Percentiles rank a stretch among this genome's conserved stretches.
phyloP scores from a whole-genome alignment of 2,113 vertebrate species.

The Chloropsis hardwickii region DNA sequence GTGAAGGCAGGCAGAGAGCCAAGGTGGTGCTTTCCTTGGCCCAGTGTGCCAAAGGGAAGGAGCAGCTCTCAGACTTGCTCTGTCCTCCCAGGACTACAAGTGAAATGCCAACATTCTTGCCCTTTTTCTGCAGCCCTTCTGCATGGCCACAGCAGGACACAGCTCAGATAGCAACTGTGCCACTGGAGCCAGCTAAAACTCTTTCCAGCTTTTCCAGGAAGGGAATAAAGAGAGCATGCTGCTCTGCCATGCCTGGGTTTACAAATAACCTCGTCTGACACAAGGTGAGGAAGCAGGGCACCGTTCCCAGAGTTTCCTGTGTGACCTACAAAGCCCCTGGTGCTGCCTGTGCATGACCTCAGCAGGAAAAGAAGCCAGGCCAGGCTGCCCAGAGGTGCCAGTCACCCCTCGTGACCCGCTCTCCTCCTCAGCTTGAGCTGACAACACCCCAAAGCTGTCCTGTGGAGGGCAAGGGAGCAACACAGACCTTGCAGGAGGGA shows the following conservation, averaged over 20 bases:
- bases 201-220: background rate
- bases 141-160: background rate
- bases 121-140: background rate
- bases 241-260: background rate
- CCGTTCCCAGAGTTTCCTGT: rapidly evolving
- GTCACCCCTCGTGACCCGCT: rapidly evolving
- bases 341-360: background rate
- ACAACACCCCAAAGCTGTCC: background rate
- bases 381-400: background rate
- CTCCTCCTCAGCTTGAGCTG: background rate
- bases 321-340: background rate
- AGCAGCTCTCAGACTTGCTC: background rate
- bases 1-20: background rate
- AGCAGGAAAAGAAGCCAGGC: background rate
- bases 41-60: background rate
- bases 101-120: rapidly evolving
- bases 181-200: background rate
- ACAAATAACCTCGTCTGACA: slow-evolving; percentile 13
- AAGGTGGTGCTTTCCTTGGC: background rate
- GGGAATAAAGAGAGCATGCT: background rate
- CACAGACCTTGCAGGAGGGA: background rate
- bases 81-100: background rate
- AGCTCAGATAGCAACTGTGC: background rate
- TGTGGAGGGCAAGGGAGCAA: background rate
- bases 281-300: background rate